Percentiles rank a stretch among this genome's conserved stretches.
These are phyloP conservation scores for Saccopteryx leptura DNA, from an alignment of 2,113 vertebrate species.

Conservation along the genomic window DNA sequence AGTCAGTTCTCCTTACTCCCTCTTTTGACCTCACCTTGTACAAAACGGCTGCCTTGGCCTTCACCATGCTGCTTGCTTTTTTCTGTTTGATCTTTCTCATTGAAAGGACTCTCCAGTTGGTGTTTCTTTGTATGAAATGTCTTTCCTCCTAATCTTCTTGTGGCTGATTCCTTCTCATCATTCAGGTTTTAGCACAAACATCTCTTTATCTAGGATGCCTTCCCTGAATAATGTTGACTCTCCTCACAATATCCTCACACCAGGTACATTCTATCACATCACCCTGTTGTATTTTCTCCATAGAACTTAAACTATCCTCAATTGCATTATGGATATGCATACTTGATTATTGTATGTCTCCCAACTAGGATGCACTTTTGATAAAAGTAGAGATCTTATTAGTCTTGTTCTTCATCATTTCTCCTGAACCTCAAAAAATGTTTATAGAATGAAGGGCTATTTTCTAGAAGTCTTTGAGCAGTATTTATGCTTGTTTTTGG, in stretches of 20 bases:
- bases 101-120: not conserved
- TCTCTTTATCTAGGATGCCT: not conserved
- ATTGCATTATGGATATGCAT: not conserved
- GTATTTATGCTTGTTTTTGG: not conserved
- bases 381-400: not conserved
- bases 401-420: not conserved
- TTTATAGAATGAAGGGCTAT: not conserved
- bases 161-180: not conserved
- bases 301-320: not conserved
- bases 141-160: not conserved
- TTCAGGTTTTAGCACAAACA: not conserved
- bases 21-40: not conserved
- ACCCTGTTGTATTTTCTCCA: not conserved
- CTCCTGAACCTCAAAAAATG: not conserved
- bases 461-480: constrained; percentile 46
- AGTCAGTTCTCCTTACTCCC: not conserved
- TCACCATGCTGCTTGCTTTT: not conserved
- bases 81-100: not conserved
- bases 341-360: not conserved
- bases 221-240: not conserved
- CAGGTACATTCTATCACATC: not conserved
- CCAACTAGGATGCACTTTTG: not conserved
- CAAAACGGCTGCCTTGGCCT: not conserved
- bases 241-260: not conserved
- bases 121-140: not conserved